A percentile compares a stretch with the other conserved stretches of the same genome.
phyloP scores from a whole-genome alignment of 2,888 invertebrate genomes.

The Creontiades dilutus region DNA sequence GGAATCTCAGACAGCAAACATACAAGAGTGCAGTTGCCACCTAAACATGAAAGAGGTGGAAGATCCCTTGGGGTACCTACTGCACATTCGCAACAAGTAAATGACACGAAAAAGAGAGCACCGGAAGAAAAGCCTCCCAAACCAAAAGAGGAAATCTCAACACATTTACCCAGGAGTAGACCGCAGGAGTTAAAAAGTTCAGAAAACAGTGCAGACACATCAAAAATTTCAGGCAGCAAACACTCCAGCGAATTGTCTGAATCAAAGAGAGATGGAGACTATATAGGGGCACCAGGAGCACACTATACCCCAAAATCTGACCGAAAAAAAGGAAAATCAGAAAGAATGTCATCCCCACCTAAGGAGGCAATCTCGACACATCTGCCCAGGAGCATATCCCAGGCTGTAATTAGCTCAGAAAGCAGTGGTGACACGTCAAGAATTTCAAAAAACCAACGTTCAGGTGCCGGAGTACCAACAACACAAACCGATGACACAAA shows the following conservation, averaged over 20 bases:
- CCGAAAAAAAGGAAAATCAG: no score
- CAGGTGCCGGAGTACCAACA: no score
- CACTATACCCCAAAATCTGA: no score
- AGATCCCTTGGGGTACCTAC: no score
- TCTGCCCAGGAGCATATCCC: no score
- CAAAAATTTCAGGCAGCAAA: neutral
- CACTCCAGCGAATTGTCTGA: neutral
- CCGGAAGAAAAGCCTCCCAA: neutral
- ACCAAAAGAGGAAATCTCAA: neutral
- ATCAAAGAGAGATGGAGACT: neutral
- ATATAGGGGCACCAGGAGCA: neutral
- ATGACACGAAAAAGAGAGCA: neutral
- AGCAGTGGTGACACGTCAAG: no score
- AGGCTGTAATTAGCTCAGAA: no score
- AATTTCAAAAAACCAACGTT: no score
- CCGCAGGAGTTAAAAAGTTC: neutral
- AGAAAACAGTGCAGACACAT: neutral
- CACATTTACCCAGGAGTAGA: neutral
- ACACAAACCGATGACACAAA: neutral
- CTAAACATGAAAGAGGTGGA: neutral
- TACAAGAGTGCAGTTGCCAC: neutral
- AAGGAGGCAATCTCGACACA: neutral
- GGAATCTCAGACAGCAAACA: neutral
- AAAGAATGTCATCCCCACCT: neutral
- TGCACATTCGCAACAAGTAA: neutral